Conservation (phyloP, 2,797 vertebrate genomes). For the Sebastes steindachneri region DNA sequence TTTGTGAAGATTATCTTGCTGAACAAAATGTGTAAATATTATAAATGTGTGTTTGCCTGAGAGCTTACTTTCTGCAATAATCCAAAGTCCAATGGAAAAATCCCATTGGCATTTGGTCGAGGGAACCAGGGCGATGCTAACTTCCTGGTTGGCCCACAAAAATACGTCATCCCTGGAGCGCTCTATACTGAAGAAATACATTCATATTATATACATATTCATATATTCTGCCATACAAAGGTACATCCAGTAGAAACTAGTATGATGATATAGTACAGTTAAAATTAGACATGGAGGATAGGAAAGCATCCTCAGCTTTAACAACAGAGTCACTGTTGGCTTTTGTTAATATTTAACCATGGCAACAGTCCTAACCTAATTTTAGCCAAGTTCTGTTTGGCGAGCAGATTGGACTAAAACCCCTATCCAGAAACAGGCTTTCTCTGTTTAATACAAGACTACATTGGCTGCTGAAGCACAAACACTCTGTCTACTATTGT, state of each 20-base stretch:
- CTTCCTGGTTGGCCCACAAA: neutral
- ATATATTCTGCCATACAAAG: neutral
- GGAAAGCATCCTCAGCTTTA: neutral
- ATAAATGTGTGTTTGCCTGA: too few relatives aligned
- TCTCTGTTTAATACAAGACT: conserved; percentile 20
- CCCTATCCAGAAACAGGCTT: conserved; percentile 9
- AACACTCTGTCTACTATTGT: conserved; percentile 35
- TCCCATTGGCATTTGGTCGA: too few relatives aligned
- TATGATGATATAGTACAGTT: neutral
- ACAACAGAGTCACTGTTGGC: neutral
- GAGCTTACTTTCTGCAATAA: too few relatives aligned
- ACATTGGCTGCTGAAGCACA: conserved; percentile 12
- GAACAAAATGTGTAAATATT: too few relatives aligned
- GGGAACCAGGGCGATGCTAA: too few relatives aligned
- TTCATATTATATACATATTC: neutral
- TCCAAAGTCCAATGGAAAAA: too few relatives aligned
- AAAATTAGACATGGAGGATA: neutral
- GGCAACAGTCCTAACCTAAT: neutral
- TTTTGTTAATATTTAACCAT: conserved; percentile 27
- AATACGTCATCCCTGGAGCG: neutral
- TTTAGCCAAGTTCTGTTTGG: conserved; percentile 16
- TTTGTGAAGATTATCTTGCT: too few relatives aligned
- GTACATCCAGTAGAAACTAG: neutral
- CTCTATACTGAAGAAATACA: neutral
- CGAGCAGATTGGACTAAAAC: neutral